phyloP scores from a whole-genome alignment of 2,113 vertebrate genomes.

The Leptosomus discolor region DNA sequence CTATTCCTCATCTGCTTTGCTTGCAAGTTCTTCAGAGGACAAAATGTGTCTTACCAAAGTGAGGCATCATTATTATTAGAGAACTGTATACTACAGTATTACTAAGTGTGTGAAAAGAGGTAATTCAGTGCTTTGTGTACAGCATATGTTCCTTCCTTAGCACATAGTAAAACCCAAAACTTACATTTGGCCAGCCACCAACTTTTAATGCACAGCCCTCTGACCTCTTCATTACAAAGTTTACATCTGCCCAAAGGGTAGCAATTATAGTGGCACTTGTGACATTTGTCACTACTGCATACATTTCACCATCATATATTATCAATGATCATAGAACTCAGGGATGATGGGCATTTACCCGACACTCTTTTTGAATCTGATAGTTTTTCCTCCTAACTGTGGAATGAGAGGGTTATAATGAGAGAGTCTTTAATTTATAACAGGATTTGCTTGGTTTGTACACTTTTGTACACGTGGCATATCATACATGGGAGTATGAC shows the following conservation, averaged over 20 bases:
- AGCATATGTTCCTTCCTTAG: background rate
- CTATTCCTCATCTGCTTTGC: background rate
- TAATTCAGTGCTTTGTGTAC: background rate
- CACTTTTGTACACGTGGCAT: background rate
- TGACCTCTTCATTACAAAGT: background rate
- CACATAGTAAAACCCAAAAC: background rate
- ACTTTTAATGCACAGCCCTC: background rate
- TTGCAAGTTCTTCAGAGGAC: background rate
- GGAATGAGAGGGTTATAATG: background rate
- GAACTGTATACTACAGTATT: background rate
- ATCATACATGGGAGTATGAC: background rate
- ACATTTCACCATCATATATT: accelerated
- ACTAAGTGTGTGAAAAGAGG: background rate
- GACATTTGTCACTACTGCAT: background rate
- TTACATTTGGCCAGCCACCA: background rate
- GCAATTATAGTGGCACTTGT: background rate
- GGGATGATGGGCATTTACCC: background rate
- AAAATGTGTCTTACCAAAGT: background rate
- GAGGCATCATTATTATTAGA: background rate
- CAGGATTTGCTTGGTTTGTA: background rate
- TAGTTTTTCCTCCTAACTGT: background rate
- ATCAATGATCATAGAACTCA: background rate
- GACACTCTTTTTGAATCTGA: background rate
- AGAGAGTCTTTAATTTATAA: background rate
- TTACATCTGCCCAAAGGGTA: background rate